Evolutionary conservation across 1,140 invertebrate genomes (phyloP).

Genomic region (Drosophila tristis): DNA sequence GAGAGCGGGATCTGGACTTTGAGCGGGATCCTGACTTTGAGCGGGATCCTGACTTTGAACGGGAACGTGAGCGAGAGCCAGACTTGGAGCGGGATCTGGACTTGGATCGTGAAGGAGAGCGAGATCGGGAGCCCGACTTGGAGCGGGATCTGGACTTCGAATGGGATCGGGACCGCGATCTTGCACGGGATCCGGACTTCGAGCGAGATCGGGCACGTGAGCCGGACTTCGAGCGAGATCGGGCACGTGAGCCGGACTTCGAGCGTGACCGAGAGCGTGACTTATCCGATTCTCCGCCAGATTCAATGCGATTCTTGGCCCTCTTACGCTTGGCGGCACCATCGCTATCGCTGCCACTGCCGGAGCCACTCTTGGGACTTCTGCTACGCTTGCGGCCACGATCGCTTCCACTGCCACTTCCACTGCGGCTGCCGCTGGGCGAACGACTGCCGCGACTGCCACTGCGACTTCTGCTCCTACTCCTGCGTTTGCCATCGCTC

Average conservation of each 20-base stretch:
- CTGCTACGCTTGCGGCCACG: conserved; percentile 71
- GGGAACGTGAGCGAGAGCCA: conserved; percentile 45
- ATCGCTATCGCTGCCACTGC: conserved; percentile 76
- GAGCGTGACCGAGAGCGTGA: conserved; percentile 82
- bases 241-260: conserved; percentile 47
- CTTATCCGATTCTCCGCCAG: conserved; percentile 74
- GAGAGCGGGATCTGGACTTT: conserved; percentile 62
- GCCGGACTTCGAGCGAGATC: conserved; percentile 49
- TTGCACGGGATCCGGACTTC: conserved; percentile 80
- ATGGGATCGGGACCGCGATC: conserved; percentile 78
- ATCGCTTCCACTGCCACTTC: conserved; percentile 60
- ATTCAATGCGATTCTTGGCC: conserved; percentile 84
- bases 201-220: conserved; percentile 63
- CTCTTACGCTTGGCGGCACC: conserved; percentile 49
- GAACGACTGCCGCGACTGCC: conserved; percentile 44
- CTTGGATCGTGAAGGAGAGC: conserved; percentile 73
- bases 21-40: conserved; percentile 66
- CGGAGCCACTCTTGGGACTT: conserved; percentile 35
- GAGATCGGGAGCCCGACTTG: conserved; percentile 66
- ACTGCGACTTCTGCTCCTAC: conserved; percentile 55
- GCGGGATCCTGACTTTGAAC: conserved; percentile 58
- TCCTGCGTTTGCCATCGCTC: conserved; percentile 87
- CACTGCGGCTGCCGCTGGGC: conserved; percentile 73
- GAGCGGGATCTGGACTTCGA: conserved; percentile 55
- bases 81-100: conserved; percentile 77